These are phyloP conservation scores for Turritopsis rubra DNA, from an alignment of 30 jellyfish, hydroid and myxozoan species.

Conservation along the genomic window DNA sequence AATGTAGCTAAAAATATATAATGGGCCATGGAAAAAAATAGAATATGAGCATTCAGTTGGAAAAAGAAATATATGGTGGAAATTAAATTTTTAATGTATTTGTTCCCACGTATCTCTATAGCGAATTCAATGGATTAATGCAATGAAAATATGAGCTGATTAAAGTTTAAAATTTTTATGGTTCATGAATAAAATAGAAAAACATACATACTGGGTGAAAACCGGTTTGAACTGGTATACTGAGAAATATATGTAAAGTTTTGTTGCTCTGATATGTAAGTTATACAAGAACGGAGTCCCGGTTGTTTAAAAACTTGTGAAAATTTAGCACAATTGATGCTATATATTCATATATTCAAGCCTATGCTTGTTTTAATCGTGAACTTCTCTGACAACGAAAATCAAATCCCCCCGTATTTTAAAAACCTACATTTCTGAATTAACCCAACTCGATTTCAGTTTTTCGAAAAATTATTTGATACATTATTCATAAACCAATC, in stretches of 20 bases:
- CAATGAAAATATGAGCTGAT: background rate
- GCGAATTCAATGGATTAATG: background rate
- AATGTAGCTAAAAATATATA: too few relatives aligned
- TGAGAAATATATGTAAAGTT: background rate
- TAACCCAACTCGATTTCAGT: background rate
- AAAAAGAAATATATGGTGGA: background rate
- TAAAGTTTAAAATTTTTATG: background rate
- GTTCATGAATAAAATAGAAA: background rate
- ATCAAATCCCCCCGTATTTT: background rate
- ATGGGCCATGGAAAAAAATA: too few relatives aligned
- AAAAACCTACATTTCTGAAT: background rate
- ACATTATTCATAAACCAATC: background rate
- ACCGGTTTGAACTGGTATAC: background rate
- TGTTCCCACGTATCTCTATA: background rate
- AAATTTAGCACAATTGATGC: background rate
- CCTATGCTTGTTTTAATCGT: too few relatives aligned
- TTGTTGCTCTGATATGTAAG: background rate
- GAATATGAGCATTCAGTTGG: too few relatives aligned
- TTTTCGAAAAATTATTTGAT: background rate
- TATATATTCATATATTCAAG: too few relatives aligned
- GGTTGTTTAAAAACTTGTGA: background rate
- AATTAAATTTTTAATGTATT: too few relatives aligned
- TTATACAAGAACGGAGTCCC: background rate
- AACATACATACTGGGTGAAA: background rate
- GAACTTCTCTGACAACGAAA: background rate